Percentiles rank a stretch among this genome's conserved stretches.
phyloP scores from a whole-genome alignment of 2,888 invertebrate genomes.

The Scrobipalpa atriplicella region DNA sequence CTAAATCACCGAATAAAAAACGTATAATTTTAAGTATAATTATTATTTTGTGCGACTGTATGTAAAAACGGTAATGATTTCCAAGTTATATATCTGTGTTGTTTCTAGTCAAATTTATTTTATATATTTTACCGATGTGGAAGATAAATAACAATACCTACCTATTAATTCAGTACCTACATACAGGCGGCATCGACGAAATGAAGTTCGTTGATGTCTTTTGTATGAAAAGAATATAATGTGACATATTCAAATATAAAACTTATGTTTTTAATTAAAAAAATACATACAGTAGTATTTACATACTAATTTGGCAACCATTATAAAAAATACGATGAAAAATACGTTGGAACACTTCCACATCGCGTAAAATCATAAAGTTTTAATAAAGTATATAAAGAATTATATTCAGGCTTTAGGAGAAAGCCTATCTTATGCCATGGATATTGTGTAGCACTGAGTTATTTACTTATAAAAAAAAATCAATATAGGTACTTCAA shows the following conservation, averaged over 20 bases:
- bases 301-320: not conserved
- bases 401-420: slow-evolving; percentile 79
- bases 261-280: too few species aligned
- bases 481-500: not conserved
- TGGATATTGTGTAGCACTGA: slow-evolving; percentile 49
- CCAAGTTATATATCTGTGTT: slow-evolving; percentile 65
- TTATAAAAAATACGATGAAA: not conserved
- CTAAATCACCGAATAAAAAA: slow-evolving; percentile 26
- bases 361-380: slow-evolving; percentile 64
- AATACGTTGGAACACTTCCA: slow-evolving; percentile 48
- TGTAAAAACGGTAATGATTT: slow-evolving; percentile 57
- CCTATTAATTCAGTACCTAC: slow-evolving; percentile 30
- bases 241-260: too few species aligned
- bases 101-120: slow-evolving; percentile 81
- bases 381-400: slow-evolving; percentile 62
- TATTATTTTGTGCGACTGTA: slow-evolving; percentile 71
- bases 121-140: slow-evolving; percentile 67
- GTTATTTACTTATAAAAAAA: not conserved
- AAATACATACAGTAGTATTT: not conserved
- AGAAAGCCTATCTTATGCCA: slow-evolving; percentile 71
- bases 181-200: too few species aligned
- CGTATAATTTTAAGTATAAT: slow-evolving; percentile 29
- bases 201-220: too few species aligned
- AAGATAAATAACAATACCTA: slow-evolving; percentile 41
- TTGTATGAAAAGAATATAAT: too few species aligned